These are phyloP conservation scores for Equus quagga DNA, from an alignment of 2,113 vertebrate species.

Conservation along the genomic window DNA sequence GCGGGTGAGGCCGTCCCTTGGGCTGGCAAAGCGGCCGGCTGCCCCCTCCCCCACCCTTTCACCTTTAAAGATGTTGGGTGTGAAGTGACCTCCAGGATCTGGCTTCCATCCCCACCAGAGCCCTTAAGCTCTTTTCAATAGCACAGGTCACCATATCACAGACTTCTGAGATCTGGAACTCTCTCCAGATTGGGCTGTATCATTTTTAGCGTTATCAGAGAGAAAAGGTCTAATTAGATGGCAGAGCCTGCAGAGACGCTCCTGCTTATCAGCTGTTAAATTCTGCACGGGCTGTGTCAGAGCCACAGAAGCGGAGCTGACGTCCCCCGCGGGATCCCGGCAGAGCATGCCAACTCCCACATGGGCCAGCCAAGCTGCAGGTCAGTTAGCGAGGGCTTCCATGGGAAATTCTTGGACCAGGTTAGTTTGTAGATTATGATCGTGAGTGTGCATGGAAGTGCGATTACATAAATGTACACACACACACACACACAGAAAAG, in stretches of 20 bases:
- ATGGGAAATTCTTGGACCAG: neutral
- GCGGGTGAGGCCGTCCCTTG: neutral
- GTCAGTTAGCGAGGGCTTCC: neutral
- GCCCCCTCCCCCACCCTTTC: neutral
- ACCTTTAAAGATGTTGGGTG: slow-evolving; percentile 9
- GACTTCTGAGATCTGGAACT: slow-evolving; percentile 49
- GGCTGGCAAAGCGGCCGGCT: neutral
- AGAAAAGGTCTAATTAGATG: slow-evolving; percentile 68
- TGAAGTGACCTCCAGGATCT: slow-evolving; percentile 54
- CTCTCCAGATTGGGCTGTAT: slow-evolving; percentile 24
- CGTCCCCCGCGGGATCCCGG: neutral
- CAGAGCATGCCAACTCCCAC: neutral
- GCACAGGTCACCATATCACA: slow-evolving; percentile 8
- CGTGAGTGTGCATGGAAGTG: neutral
- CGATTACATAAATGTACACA: neutral
- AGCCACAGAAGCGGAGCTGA: slow-evolving; percentile 71
- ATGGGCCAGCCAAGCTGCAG: neutral
- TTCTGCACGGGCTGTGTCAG: slow-evolving; percentile 79
- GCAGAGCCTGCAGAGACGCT: slow-evolving; percentile 53
- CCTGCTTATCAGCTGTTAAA: slow-evolving; percentile 82
- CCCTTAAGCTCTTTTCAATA: slow-evolving; percentile 72
- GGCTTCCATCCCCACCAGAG: slow-evolving; percentile 39
- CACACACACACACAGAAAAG: neutral
- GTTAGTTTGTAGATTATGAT: neutral
- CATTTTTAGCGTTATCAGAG: slow-evolving; percentile 74